phyloP scores from a whole-genome alignment of 1,140 invertebrate genomes.

The Hycleus cichorii region DNA sequence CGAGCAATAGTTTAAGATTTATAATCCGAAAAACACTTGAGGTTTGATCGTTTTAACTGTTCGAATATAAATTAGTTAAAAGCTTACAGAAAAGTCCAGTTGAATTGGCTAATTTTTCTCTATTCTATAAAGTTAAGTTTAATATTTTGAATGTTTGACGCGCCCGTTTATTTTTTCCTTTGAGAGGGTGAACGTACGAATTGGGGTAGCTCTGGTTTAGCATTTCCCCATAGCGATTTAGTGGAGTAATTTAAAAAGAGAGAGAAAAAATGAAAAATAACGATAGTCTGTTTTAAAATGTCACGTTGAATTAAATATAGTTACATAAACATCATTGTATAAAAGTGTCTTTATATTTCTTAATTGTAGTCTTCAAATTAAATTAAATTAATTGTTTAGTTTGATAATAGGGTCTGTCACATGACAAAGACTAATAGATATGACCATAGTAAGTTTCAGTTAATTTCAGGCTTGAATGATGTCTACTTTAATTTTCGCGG shows the following conservation, averaged over 20 bases:
- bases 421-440: conserved; percentile 5
- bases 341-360: background rate
- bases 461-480: conserved; percentile 25
- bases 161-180: no score
- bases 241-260: conserved; percentile 21
- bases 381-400: conserved; percentile 4
- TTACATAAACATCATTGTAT: conserved; percentile 10
- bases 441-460: conserved; percentile 19
- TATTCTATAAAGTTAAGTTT: no score
- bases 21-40: no score
- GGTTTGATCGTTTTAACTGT: no score
- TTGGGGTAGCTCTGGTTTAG: background rate
- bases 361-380: background rate
- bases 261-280: background rate
- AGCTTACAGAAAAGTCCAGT: no score
- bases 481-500: conserved; percentile 25
- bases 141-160: no score
- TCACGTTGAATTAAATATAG: conserved; percentile 22
- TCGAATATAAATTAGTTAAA: no score
- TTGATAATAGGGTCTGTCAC: background rate
- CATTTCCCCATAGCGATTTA: conserved; percentile 16
- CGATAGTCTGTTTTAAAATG: conserved; percentile 10
- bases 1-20: no score
- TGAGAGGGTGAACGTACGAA: background rate
- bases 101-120: no score